phyloP scores from a whole-genome alignment of 2,113 vertebrate species.

The Picathartes gymnocephalus region DNA sequence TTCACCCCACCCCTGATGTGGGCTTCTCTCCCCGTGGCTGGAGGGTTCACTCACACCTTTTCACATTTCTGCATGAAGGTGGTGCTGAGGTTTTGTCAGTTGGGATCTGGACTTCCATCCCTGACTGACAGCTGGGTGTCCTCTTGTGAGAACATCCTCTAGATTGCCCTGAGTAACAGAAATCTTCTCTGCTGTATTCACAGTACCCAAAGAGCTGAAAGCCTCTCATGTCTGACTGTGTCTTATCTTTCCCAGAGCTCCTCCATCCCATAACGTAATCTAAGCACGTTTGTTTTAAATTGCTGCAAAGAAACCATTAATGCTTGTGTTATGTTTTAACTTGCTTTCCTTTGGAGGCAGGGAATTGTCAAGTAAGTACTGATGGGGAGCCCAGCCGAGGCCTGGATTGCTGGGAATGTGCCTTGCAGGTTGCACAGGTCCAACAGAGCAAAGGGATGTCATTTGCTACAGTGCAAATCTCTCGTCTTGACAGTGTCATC shows the following conservation, averaged over 20 bases:
- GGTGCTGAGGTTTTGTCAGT: not conserved
- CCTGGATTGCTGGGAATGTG: conserved; percentile 22
- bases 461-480: not conserved
- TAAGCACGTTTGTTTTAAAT: conserved; percentile 13
- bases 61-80: not conserved
- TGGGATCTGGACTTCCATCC: not conserved
- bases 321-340: conserved; percentile 90
- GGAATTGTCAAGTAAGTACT: conserved; percentile 97
- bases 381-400: not conserved
- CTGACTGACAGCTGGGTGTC: rapidly evolving
- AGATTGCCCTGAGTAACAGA: not conserved
- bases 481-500: conserved; percentile 18
- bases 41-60: not conserved
- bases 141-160: not conserved
- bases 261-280: not conserved
- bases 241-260: conserved; percentile 6
- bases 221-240: not conserved
- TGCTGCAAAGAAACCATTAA: conserved; percentile 80
- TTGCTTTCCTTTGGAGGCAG: conserved; percentile 98
- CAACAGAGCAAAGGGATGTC: not conserved
- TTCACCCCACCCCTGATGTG: not conserved
- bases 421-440: not conserved
- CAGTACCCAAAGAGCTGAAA: conserved; percentile 22
- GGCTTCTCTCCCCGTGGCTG: not conserved
- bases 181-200: conserved; percentile 34